phyloP scores from a whole-genome alignment of 2,888 invertebrate genomes.

The Mesodorylaimus sp. region DNA sequence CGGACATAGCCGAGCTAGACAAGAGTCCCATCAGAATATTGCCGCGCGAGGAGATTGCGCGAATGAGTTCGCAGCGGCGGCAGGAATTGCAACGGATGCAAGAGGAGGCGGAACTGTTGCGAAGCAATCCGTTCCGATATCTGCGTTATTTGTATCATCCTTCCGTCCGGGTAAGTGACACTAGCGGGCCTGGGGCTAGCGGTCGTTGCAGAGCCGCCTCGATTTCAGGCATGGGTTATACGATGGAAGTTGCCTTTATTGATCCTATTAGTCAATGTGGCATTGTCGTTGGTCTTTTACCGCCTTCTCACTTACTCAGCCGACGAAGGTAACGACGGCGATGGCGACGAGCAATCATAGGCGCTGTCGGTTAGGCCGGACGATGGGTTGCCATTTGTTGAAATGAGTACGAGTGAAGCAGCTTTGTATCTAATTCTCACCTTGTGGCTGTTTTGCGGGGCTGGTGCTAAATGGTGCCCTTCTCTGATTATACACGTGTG shows the following conservation, averaged over 20 bases:
- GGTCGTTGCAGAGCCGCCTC: not conserved
- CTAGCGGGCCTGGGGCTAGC: no score
- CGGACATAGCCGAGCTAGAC: slow-evolving; percentile 48
- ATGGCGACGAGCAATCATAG: no score
- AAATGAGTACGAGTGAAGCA: no score
- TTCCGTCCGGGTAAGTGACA: slow-evolving; percentile 78
- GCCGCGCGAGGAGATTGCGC: slow-evolving; percentile 84
- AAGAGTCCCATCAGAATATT: no score
- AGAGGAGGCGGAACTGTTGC: slow-evolving; percentile 71
- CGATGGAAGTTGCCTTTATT: slow-evolving; percentile 23
- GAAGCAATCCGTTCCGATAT: slow-evolving; percentile 70
- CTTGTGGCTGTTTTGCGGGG: no score
- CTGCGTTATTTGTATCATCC: slow-evolving; percentile 72
- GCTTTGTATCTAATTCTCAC: no score
- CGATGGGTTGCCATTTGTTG: no score
- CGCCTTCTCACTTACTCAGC: slow-evolving; percentile 22
- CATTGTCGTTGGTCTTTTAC: slow-evolving; percentile 24
- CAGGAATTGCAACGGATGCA: slow-evolving; percentile 78
- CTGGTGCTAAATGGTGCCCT: no score
- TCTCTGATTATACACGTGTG: no score
- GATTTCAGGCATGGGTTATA: slow-evolving; percentile 21
- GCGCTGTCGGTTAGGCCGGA: no score
- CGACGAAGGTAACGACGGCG: no score
- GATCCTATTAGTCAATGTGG: slow-evolving; percentile 21
- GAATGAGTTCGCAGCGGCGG: slow-evolving; percentile 73